phyloP scores from a whole-genome alignment of 92 coral and sea anemone genomes.

The Zoanthus sansibaricus region DNA sequence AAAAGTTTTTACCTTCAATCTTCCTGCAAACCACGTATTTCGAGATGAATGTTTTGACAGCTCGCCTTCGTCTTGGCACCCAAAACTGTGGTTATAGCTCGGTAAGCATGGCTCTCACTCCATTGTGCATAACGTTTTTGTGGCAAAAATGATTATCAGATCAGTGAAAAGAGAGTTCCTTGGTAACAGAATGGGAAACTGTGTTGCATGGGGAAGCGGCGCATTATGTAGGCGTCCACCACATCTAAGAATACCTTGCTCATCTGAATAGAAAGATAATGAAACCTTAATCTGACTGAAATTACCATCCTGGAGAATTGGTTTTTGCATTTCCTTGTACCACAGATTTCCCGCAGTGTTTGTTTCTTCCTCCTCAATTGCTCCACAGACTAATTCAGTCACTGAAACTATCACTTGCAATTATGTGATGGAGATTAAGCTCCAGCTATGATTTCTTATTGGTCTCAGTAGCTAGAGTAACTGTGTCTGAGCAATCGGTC shows the following conservation, averaged over 20 bases:
- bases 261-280: slow-evolving; percentile 11
- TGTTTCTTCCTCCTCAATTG: background rate
- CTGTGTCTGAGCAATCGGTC: too few species aligned
- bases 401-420: background rate
- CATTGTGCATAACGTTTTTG: slow-evolving; percentile 34
- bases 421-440: background rate
- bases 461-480: background rate
- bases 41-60: background rate
- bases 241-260: slow-evolving; percentile 15
- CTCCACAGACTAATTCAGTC: background rate
- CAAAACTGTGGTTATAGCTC: slow-evolving; percentile 36
- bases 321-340: slow-evolving; percentile 13
- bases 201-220: slow-evolving; percentile 2
- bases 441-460: background rate
- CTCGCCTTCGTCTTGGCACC: slow-evolving; percentile 27
- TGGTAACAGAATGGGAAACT: slow-evolving; percentile 20
- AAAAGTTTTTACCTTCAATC: slow-evolving; percentile 17
- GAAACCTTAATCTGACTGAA: slow-evolving; percentile 16
- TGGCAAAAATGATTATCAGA: slow-evolving; percentile 30
- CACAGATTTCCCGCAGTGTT: slow-evolving; percentile 2
- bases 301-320: background rate
- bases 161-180: background rate
- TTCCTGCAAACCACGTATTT: background rate
- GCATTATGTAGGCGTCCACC: slow-evolving; percentile 33
- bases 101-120: slow-evolving; percentile 37